A percentile compares a stretch with the other conserved stretches of the same genome.
phyloP scores from a whole-genome alignment of 92 coral and sea anemone species.

The Phenganax marumi region DNA sequence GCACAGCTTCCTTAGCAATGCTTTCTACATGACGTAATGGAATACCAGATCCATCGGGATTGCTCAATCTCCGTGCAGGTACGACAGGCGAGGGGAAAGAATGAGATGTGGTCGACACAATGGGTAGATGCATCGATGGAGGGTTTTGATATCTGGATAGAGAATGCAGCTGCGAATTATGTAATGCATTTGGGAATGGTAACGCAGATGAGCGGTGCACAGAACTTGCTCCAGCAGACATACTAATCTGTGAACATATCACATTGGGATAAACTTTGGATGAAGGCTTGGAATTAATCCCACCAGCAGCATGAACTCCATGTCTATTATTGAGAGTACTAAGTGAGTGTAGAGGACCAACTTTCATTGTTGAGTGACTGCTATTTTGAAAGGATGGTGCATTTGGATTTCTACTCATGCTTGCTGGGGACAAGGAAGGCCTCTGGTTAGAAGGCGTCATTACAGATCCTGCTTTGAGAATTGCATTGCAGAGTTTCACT shows the following conservation, averaged over 20 bases:
- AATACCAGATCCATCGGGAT: constrained; percentile 18
- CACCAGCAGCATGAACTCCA: background rate
- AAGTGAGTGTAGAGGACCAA: constrained; percentile 18
- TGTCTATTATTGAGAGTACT: constrained; percentile 13
- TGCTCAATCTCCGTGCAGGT: background rate
- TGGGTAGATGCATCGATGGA: background rate
- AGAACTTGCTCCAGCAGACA: constrained; percentile 14
- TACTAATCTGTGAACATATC: constrained; percentile 5
- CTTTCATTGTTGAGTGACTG: constrained; percentile 14
- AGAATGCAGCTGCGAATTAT: background rate
- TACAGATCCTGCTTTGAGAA: constrained; percentile 82
- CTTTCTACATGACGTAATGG: constrained; percentile 22
- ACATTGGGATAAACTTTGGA: constrained; percentile 41
- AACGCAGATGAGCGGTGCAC: background rate
- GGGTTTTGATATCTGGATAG: background rate
- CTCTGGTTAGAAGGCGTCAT: constrained; percentile 73
- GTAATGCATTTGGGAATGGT: background rate
- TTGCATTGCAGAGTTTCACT: constrained; percentile 72
- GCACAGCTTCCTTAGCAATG: background rate
- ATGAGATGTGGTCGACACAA: background rate
- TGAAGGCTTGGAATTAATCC: constrained; percentile 23
- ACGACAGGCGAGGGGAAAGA: background rate
- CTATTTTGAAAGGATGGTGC: constrained; percentile 10
- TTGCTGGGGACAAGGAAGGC: constrained; percentile 3
- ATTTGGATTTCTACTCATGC: background rate